phyloP scores from a whole-genome alignment of 2,797 vertebrate genomes.

The Tragelaphus eurycerus region DNA sequence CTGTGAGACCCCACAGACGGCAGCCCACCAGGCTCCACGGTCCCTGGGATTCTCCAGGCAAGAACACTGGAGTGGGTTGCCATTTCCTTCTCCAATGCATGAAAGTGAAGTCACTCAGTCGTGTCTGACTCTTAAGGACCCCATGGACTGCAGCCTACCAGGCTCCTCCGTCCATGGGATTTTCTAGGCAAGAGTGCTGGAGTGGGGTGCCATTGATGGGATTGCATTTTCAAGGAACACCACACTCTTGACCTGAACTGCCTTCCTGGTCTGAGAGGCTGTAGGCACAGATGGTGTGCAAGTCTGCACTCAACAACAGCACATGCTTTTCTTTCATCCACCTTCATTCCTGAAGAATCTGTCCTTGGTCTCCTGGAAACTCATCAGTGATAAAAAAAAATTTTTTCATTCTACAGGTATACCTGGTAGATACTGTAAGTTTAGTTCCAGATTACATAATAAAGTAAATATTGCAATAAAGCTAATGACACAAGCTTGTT shows the following conservation, averaged over 20 bases:
- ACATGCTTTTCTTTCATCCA: neutral
- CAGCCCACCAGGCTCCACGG: no score
- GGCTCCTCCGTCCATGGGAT: no score
- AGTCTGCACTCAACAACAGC: neutral
- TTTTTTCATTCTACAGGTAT: neutral
- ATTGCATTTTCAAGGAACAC: neutral
- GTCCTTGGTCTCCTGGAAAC: neutral
- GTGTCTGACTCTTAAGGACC: no score
- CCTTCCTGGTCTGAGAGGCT: neutral
- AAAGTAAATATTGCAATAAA: neutral
- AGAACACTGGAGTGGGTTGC: no score
- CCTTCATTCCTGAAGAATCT: neutral
- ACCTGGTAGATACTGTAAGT: neutral
- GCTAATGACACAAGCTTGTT: neutral
- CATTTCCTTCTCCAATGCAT: no score
- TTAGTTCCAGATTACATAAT: neutral
- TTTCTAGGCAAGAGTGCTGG: no score
- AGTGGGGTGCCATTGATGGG: no score
- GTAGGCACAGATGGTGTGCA: accelerated
- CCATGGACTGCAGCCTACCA: no score
- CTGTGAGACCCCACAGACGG: no score
- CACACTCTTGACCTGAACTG: neutral
- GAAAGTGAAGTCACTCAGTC: no score
- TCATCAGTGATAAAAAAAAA: neutral
- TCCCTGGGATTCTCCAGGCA: no score